Conservation (phyloP, 2,797 vertebrate species). For the Takifugu rubripes region DNA sequence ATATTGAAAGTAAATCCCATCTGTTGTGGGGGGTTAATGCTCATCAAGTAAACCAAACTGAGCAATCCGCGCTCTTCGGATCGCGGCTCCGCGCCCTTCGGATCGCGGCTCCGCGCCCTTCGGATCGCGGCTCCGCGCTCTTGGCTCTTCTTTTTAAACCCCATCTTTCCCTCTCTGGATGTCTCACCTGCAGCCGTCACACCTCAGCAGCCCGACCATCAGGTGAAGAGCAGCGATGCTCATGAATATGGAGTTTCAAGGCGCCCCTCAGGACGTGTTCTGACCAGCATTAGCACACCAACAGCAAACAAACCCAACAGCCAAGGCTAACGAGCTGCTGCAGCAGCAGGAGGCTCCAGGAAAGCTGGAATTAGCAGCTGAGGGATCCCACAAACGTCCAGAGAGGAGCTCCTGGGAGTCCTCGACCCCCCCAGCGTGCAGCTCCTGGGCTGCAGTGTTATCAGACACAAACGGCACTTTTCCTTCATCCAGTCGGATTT, state of each 20-base stretch:
- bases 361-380: slow-evolving; percentile 56
- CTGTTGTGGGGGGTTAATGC: no score
- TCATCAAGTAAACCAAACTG: no score
- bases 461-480: slow-evolving; percentile 30
- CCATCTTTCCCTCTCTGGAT: slow-evolving; percentile 31
- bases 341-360: slow-evolving; percentile 8
- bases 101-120: no score
- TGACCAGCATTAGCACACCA: slow-evolving; percentile 49
- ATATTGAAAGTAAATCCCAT: no score
- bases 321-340: slow-evolving; percentile 41
- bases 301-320: slow-evolving; percentile 43
- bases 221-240: slow-evolving; percentile 61
- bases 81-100: no score
- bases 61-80: no score
- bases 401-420: no score
- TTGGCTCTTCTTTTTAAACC: background rate
- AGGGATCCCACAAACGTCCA: slow-evolving; percentile 12
- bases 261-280: slow-evolving; percentile 56
- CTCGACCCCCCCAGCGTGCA: background rate
- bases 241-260: slow-evolving; percentile 72
- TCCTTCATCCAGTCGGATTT: slow-evolving; percentile 6
- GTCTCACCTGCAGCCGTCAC: slow-evolving; percentile 17
- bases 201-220: slow-evolving; percentile 57
- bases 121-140: no score
- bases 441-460: background rate